These are phyloP conservation scores for Drosophila borealis DNA, from an alignment of 2,888 invertebrate species.

Conservation along the genomic window DNA sequence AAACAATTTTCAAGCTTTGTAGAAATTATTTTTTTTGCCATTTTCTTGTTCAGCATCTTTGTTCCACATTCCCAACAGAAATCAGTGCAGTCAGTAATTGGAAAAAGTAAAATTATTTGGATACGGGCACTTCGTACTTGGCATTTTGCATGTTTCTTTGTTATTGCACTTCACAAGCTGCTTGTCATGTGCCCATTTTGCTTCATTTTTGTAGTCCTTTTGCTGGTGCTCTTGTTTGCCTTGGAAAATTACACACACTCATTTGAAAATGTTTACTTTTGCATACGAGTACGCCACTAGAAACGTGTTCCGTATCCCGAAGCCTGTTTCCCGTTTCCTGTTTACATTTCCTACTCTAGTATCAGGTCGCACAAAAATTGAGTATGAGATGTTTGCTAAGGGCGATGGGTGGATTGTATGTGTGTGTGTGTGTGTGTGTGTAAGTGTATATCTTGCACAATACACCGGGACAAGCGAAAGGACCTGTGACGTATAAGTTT, in stretches of 20 bases:
- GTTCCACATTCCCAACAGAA: not conserved
- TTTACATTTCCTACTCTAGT: slow-evolving; percentile 45
- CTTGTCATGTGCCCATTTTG: slow-evolving; percentile 41
- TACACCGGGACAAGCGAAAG: slow-evolving; percentile 70
- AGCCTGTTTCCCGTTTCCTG: slow-evolving; percentile 70
- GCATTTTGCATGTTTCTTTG: slow-evolving; percentile 32
- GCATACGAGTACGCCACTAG: slow-evolving; percentile 47
- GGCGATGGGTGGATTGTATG: slow-evolving; percentile 44
- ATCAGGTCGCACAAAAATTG: slow-evolving; percentile 36
- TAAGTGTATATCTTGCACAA: slow-evolving; percentile 29
- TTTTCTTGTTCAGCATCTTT: too few species aligned
- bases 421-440: slow-evolving; percentile 10
- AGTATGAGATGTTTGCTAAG: slow-evolving; percentile 59
- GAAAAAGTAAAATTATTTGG: slow-evolving; percentile 41
- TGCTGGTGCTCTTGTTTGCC: slow-evolving; percentile 61
- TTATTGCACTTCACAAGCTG: slow-evolving; percentile 34
- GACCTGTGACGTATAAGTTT: slow-evolving; percentile 40
- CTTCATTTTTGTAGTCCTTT: slow-evolving; percentile 14
- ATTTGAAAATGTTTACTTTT: slow-evolving; percentile 74
- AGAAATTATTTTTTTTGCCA: too few species aligned
- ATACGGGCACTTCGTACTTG: slow-evolving; percentile 29
- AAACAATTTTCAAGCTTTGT: too few species aligned
- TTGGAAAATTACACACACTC: slow-evolving; percentile 77
- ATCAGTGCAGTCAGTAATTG: slow-evolving; percentile 43
- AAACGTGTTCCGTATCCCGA: slow-evolving; percentile 55